Percentiles rank a stretch among this genome's conserved stretches.
Conservation (phyloP, 2,888 invertebrate genomes). For the Standfussiana lucernea region DNA sequence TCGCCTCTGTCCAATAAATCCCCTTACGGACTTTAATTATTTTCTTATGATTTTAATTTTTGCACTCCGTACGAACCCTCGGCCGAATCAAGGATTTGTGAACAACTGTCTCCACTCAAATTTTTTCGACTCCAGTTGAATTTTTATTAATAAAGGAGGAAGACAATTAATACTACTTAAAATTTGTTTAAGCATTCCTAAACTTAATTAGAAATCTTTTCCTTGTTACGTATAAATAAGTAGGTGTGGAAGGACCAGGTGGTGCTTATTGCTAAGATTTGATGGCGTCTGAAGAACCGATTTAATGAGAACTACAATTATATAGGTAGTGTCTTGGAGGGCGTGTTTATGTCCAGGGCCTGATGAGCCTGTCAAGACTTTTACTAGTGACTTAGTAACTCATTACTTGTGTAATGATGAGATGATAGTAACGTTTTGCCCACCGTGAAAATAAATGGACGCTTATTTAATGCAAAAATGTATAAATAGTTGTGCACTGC, state of each 20-base stretch:
- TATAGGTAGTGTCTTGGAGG: neutral
- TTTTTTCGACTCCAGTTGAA: constrained; percentile 81
- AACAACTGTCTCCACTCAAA: constrained; percentile 84
- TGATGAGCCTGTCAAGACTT: neutral
- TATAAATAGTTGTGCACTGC: too few species aligned
- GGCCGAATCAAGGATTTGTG: constrained; percentile 74
- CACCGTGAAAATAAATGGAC: neutral
- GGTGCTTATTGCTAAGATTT: neutral
- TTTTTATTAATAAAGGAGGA: constrained; percentile 89
- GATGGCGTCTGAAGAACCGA: neutral
- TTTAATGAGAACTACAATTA: neutral
- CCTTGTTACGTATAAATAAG: constrained; percentile 60
- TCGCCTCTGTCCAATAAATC: constrained; percentile 89
- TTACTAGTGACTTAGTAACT: too few species aligned
- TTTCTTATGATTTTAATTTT: constrained; percentile 91
- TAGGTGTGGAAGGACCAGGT: constrained; percentile 31
- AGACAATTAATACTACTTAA: constrained; percentile 91
- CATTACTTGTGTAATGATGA: too few species aligned
- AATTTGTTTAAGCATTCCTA: constrained; percentile 87
- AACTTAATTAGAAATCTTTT: constrained; percentile 86
- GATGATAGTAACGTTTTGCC: too few species aligned
- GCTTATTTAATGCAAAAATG: too few species aligned
- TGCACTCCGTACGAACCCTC: constrained; percentile 72
- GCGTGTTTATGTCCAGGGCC: too few species aligned
- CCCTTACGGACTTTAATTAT: constrained; percentile 90